Percentiles rank a stretch among this genome's conserved stretches.
phyloP scores from a whole-genome alignment of 2,113 vertebrate species.

The Colistium nudipinnis region DNA sequence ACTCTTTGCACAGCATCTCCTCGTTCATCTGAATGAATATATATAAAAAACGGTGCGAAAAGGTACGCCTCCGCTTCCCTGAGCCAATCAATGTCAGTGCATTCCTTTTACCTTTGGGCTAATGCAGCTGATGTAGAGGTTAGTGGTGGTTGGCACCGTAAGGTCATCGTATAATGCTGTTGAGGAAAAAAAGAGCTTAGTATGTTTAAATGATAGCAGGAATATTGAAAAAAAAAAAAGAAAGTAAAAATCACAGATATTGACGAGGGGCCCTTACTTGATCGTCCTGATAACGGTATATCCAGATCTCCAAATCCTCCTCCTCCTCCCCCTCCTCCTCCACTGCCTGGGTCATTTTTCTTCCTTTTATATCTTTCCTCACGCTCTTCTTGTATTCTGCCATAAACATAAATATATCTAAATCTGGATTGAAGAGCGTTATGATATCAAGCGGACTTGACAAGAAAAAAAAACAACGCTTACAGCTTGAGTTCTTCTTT shows the following conservation, averaged over 20 bases:
- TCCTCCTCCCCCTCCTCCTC: constrained; percentile 43
- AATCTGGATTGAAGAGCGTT: not conserved
- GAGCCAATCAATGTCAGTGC: not conserved
- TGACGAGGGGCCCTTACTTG: constrained; percentile 64
- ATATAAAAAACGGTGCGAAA: not conserved
- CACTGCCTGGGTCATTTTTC: constrained; percentile 73
- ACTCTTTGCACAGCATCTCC: constrained; percentile 87
- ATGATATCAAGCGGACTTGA: not conserved
- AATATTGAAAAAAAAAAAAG: not conserved
- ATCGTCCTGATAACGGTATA: constrained; percentile 72
- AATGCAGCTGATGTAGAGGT: constrained; percentile 86
- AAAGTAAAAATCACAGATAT: too few relatives aligned
- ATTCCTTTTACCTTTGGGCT: constrained; percentile 81
- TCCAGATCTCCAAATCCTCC: constrained; percentile 71
- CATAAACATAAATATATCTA: not conserved
- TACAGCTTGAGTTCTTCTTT: constrained; percentile 86
- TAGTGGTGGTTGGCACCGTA: constrained; percentile 81
- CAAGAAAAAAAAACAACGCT: too few relatives aligned
- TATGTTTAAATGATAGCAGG: not conserved
- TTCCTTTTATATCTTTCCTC: constrained; percentile 84
- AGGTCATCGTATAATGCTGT: constrained; percentile 83
- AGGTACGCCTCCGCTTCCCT: accelerated
- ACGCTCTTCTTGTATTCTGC: constrained; percentile 85
- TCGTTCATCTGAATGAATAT: constrained; percentile 82
- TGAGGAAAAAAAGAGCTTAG: not conserved